A percentile compares a stretch with the other conserved stretches of the same genome.
phyloP scores from a whole-genome alignment of 2,888 invertebrate species.

The Andrena bucephala region DNA sequence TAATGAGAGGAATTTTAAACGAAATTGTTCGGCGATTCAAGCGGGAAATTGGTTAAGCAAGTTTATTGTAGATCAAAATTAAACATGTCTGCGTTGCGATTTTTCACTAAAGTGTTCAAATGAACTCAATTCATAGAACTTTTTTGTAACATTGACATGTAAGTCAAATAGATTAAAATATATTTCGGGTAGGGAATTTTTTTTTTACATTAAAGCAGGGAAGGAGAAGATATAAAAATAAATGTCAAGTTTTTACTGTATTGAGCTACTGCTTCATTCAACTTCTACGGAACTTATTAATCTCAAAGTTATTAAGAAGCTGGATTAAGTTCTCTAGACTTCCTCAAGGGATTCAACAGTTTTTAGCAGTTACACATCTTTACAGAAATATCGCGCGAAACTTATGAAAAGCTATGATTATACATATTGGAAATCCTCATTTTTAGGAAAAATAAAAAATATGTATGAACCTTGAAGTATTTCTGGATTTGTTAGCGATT shows the following conservation, averaged over 20 bases:
- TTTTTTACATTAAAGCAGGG: not conserved
- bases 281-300: not conserved
- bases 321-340: not conserved
- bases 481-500: too few species aligned
- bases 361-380: too few species aligned
- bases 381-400: too few species aligned
- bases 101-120: too few species aligned
- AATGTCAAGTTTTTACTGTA: not conserved
- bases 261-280: not conserved
- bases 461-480: too few species aligned
- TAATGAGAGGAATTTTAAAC: not conserved
- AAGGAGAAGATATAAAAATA: conserved; percentile 1
- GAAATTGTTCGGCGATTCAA: not conserved
- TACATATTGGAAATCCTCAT: too few species aligned
- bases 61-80: not conserved
- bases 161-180: too few species aligned
- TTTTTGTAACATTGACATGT: too few species aligned
- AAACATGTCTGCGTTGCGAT: not conserved
- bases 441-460: too few species aligned
- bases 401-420: too few species aligned
- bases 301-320: conserved; percentile 5
- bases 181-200: not conserved
- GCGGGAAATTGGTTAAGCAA: not conserved
- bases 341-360: not conserved
- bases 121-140: too few species aligned